Evolutionary conservation across 2,113 vertebrate species (phyloP).

Genomic region (Thalassoma bifasciatum): DNA sequence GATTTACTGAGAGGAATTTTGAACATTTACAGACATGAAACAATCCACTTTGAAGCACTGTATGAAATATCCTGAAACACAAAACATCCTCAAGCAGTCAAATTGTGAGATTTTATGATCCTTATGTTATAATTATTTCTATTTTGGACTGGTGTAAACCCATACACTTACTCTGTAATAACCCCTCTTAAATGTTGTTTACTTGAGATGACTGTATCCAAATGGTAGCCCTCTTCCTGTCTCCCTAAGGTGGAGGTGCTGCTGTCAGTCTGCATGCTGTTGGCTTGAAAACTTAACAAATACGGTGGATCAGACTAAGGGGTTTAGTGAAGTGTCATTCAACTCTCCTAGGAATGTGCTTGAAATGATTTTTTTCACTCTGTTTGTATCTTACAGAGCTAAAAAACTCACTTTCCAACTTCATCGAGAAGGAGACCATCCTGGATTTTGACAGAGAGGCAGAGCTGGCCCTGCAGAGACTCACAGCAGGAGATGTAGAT

Average conservation of each 20-base stretch:
- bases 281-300: not conserved
- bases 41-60: no score
- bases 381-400: constrained; percentile 83
- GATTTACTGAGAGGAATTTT: no score
- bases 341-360: not conserved
- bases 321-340: constrained; percentile 3
- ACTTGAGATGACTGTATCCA: not conserved
- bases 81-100: no score
- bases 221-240: not conserved
- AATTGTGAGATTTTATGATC: not conserved
- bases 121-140: not conserved
- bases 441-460: constrained; percentile 89
- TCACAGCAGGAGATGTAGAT: constrained; percentile 86
- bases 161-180: not conserved
- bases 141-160: not conserved
- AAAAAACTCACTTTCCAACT: constrained; percentile 86
- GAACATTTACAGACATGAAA: no score
- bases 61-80: no score
- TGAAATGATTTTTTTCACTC: not conserved
- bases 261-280: not conserved
- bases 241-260: not conserved
- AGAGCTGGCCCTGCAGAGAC: constrained; percentile 88
- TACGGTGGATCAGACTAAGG: not conserved
- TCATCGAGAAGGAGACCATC: constrained; percentile 89
- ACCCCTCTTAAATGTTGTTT: not conserved